Evolutionary conservation across 2,113 vertebrate genomes (phyloP).

Genomic region (Labeo rohita): DNA sequence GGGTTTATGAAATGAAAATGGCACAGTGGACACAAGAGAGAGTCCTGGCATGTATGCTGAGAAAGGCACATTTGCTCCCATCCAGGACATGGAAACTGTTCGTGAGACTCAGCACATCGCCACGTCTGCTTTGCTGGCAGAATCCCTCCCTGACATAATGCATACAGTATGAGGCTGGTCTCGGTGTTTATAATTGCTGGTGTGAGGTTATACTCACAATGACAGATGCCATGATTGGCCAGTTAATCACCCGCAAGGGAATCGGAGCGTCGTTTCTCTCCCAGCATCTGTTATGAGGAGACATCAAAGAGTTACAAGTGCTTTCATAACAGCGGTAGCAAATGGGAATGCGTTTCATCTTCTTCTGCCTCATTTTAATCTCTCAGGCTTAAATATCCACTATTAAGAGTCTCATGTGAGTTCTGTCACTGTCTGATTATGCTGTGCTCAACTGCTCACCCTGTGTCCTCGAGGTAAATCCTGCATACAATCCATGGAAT

Average conservation of each 20-base stretch:
- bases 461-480: constrained; percentile 84
- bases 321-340: constrained; percentile 6
- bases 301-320: constrained; percentile 5
- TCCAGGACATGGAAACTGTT: constrained; percentile 31
- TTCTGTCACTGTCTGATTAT: not conserved
- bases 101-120: constrained; percentile 31
- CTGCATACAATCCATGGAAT: constrained; percentile 86
- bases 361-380: not conserved
- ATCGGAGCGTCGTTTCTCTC: constrained; percentile 86
- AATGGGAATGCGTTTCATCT: not conserved
- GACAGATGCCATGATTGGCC: constrained; percentile 89
- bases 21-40: constrained; percentile 2
- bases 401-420: constrained; percentile 6
- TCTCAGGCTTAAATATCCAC: not conserved
- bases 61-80: constrained; percentile 12
- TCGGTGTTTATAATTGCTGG: not conserved
- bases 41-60: constrained; percentile 2
- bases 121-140: constrained; percentile 11
- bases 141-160: constrained; percentile 25
- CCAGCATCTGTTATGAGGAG: constrained; percentile 83
- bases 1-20: constrained; percentile 15
- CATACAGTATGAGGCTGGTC: constrained; percentile 24
- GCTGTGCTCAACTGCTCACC: constrained; percentile 70
- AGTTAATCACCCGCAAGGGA: constrained; percentile 89
- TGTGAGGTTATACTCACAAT: constrained; percentile 80